Evolutionary conservation across 2,113 vertebrate species (phyloP).

Genomic region (Girardinichthys multiradiatus): DNA sequence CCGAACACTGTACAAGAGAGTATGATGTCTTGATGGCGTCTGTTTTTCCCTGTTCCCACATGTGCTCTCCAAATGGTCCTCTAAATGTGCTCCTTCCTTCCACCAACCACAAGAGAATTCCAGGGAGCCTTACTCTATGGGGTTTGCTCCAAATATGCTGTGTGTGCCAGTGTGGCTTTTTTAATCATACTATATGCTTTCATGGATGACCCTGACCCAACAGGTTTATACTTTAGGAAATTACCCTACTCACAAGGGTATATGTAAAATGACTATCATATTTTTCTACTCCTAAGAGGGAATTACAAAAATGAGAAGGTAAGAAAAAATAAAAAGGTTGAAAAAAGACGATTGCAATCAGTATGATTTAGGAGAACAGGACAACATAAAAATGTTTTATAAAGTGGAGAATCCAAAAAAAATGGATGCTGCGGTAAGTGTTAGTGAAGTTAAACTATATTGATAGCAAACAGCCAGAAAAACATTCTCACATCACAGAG

Average conservation of each 20-base stretch:
- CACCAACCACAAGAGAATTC: conserved; percentile 67
- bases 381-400: too few relatives aligned
- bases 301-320: not conserved
- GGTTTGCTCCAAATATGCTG: conserved; percentile 58
- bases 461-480: not conserved
- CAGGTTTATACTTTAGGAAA: conserved; percentile 58
- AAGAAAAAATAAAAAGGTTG: too few relatives aligned
- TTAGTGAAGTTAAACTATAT: not conserved
- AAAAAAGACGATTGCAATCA: too few relatives aligned
- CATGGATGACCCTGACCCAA: conserved; percentile 51
- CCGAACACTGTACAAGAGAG: conserved; percentile 32
- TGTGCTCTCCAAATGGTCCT: conserved; percentile 68
- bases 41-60: conserved; percentile 63
- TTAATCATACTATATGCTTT: conserved; percentile 55
- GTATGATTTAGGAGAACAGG: too few relatives aligned
- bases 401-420: conserved; percentile 4
- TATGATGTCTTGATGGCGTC: conserved; percentile 51
- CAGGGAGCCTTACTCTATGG: conserved; percentile 61
- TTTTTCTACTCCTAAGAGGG: not conserved
- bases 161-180: conserved; percentile 38
- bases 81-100: conserved; percentile 62
- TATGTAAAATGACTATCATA: conserved; percentile 1
- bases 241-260: not conserved
- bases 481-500: not conserved
- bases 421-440: not conserved